Evolutionary conservation across 1,140 invertebrate species (phyloP).

Genomic region (Hylaeus anthracinus): DNA sequence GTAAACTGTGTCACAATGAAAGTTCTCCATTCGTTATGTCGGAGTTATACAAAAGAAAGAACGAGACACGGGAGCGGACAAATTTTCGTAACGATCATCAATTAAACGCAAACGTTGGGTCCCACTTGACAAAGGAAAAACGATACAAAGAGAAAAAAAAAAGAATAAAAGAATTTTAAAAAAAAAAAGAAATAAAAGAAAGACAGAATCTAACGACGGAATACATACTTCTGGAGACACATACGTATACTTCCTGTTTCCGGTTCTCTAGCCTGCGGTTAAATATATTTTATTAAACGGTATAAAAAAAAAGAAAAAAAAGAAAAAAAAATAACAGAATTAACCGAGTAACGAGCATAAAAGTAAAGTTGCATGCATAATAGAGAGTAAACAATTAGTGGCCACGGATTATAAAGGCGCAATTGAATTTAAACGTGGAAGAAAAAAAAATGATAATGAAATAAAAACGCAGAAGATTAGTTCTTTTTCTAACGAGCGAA

Average conservation of each 20-base stretch:
- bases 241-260: constrained; percentile 27
- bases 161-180: background rate
- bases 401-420: constrained; percentile 15
- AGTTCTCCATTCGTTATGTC: constrained; percentile 15
- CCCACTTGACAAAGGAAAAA: background rate
- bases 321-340: background rate
- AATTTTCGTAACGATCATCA: background rate
- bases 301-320: background rate
- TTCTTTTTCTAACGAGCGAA: constrained; percentile 54
- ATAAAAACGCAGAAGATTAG: constrained; percentile 27
- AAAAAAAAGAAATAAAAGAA: background rate
- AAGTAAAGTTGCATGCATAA: constrained; percentile 41
- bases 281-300: constrained; percentile 29
- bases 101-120: constrained; percentile 3
- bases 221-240: constrained; percentile 12
- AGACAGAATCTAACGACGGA: background rate
- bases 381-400: constrained; percentile 39
- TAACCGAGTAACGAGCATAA: constrained; percentile 42
- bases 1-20: constrained; percentile 9
- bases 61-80: background rate
- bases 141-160: background rate
- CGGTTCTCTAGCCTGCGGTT: constrained; percentile 31
- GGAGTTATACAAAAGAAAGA: background rate
- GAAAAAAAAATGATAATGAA: background rate
- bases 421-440: constrained; percentile 36